Percentiles rank a stretch among this genome's conserved stretches.
Evolutionary conservation across 1,140 invertebrate species (phyloP).

Genomic region (Mycetomoellerius zeteki): DNA sequence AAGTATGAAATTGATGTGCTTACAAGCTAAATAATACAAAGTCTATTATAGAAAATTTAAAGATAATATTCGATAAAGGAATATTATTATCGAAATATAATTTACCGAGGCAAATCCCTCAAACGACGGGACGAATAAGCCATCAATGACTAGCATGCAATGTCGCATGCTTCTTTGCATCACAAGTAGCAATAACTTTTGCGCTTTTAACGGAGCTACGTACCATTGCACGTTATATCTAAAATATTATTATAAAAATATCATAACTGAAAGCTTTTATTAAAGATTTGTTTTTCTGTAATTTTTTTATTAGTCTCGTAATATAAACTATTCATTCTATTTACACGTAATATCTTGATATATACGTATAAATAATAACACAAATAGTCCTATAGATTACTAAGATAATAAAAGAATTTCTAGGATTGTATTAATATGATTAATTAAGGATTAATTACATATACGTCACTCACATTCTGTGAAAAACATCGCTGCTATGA

Average conservation of each 20-base stretch:
- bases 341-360: no score
- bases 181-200: conserved; percentile 65
- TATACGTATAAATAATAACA: background rate
- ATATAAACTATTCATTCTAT: no score
- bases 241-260: background rate
- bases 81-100: background rate
- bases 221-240: conserved; percentile 68
- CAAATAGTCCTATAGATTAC: no score
- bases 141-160: conserved; percentile 31
- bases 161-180: conserved; percentile 58
- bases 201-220: conserved; percentile 20
- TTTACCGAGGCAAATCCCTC: conserved; percentile 67
- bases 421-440: background rate
- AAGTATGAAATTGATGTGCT: conserved; percentile 19
- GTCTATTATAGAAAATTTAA: background rate
- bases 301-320: no score
- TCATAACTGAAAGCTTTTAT: background rate
- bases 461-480: conserved; percentile 35
- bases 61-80: background rate
- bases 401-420: background rate
- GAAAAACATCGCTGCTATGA: conserved; percentile 43
- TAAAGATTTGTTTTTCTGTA: no score
- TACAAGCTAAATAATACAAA: conserved; percentile 17
- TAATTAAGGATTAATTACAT: background rate
- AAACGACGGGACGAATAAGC: conserved; percentile 55